A percentile compares a stretch with the other conserved stretches of the same genome.
phyloP scores from a whole-genome alignment of 2,888 invertebrate species.

The Troides oblongomaculatus region DNA sequence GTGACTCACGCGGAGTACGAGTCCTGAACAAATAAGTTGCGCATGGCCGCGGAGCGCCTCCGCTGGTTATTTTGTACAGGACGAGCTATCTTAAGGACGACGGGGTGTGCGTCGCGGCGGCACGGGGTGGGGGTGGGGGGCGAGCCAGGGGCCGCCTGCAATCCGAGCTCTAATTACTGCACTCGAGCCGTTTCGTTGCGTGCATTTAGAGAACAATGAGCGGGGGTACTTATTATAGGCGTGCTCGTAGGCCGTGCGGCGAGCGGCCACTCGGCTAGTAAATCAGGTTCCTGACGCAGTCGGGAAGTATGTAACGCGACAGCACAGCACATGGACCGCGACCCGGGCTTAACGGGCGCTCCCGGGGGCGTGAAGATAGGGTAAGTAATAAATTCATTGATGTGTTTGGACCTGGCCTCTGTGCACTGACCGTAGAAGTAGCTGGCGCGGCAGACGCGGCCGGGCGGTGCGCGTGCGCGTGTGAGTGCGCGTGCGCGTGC shows the following conservation, averaged over 20 bases:
- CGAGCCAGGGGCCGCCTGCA: neutral
- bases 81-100: neutral
- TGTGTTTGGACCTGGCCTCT: neutral
- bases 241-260: no score
- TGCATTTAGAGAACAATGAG: neutral
- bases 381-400: neutral
- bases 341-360: no score
- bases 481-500: conserved; percentile 47
- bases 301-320: no score
- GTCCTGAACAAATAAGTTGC: neutral
- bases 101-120: neutral
- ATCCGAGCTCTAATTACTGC: neutral
- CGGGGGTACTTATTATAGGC: no score
- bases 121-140: neutral
- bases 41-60: neutral
- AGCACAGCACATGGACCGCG: no score
- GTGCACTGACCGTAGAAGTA: conserved; percentile 26
- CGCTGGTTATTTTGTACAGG: no score
- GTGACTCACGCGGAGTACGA: neutral
- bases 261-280: no score
- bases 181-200: neutral
- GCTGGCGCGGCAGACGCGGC: conserved; percentile 67
- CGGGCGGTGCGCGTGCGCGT: conserved; percentile 57
- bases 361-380: no score
- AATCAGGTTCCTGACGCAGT: no score